Base-by-base conservation (phyloP, 2,113 vertebrate genomes). In the Hemicordylus capensis region DNA sequence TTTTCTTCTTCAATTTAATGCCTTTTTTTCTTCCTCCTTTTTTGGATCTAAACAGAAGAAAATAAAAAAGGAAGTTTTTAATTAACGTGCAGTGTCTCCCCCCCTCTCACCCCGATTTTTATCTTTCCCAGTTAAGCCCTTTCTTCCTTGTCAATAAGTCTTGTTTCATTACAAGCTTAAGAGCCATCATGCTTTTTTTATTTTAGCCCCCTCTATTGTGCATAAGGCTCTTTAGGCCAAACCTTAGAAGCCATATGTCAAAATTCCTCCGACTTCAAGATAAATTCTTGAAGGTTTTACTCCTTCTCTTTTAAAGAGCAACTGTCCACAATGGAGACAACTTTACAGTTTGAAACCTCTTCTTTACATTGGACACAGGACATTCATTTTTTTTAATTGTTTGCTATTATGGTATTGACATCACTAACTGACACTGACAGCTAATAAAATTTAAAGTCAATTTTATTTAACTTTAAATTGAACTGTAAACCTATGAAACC, bases 121-220 rank as follows among this genome's bases (percentile, higher is more conserved):
- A 31, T 34, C 73, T 78, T 34, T 42, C 42, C 46, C 51, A 80
- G 5, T 46, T 15, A 84, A 83, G 48, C 63, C 63, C 9, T 11
- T 79, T 81, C 17, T 20, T 81, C 84, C 26, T 76, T 42, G 37
- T 51, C 74, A 87, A 76, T 76, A 91, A 76, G 4, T 4, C 17
- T 42, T 34, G 7, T 83, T 58, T 79, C 48, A 74, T 83, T 46
- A 34, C 28, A 39, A 78, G 46, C 83, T 81, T 70, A 76, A 34
- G 3, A 58, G 6, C 24, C 83, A 15, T 64, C 81, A 81, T 89
- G 4, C 28, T 84, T 5, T 58, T 84, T 3, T 84, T 48, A 12
- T 28, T 74, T 42, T 26, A 63, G 34, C 12, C 37, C 44, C 75
- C 59, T 26, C 37, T 46, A 9, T 31, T 19, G 24, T 66, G 44